A percentile compares a stretch with the other conserved stretches of the same genome.
phyloP scores from a whole-genome alignment of 2,113 vertebrate genomes.

The Tachysurus vachellii region DNA sequence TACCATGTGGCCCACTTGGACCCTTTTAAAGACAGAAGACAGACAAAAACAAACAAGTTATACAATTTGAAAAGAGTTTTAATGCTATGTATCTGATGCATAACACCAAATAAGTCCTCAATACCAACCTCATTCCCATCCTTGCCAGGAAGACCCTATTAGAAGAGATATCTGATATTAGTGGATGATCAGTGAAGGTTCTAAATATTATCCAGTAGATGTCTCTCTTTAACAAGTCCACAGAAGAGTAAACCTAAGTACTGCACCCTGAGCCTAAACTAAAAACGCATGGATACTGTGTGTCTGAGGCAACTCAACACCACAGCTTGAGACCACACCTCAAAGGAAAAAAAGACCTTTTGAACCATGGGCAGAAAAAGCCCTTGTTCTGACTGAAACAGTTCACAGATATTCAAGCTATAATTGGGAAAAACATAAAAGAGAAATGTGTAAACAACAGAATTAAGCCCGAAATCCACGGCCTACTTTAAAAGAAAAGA shows the following conservation, averaged over 20 bases:
- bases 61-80: not conserved
- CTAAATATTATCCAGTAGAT: constrained; percentile 36
- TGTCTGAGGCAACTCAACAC: not conserved
- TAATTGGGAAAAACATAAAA: constrained; percentile 13
- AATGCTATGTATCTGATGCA: not conserved
- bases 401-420: not conserved
- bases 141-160: constrained; percentile 72
- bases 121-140: constrained; percentile 72
- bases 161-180: constrained; percentile 8
- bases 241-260: not conserved
- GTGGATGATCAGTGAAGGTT: not conserved
- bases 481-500: not conserved
- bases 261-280: not conserved
- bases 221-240: constrained; percentile 28
- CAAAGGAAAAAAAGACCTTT: constrained; percentile 6
- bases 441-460: constrained; percentile 16
- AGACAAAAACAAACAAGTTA: not conserved
- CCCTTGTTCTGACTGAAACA: not conserved
- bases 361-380: not conserved
- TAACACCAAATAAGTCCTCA: not conserved
- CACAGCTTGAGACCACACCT: not conserved
- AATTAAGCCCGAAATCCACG: constrained; percentile 1
- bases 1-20: constrained; percentile 72
- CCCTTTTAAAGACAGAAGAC: constrained; percentile 66
- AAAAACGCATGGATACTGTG: not conserved